A percentile compares a stretch with the other conserved stretches of the same genome.
Evolutionary conservation across 1,140 invertebrate genomes (phyloP).

Genomic region (Cepaea nemoralis): DNA sequence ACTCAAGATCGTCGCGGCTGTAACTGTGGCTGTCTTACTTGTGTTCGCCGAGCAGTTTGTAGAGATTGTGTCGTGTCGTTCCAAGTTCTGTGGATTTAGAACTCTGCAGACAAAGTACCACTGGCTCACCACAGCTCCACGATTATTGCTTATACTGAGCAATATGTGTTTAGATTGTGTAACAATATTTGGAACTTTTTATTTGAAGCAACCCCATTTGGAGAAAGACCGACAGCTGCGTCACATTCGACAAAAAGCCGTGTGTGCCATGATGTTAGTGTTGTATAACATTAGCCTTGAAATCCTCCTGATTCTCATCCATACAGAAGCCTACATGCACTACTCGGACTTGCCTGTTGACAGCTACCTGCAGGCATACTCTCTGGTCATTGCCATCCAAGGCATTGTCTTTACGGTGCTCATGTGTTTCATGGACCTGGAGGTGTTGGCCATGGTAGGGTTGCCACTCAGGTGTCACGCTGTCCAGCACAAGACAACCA

Average conservation of each 20-base stretch:
- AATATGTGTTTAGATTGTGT: slow-evolving; percentile 8
- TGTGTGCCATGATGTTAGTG: not conserved
- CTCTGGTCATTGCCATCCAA: not conserved
- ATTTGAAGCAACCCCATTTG: slow-evolving; percentile 16
- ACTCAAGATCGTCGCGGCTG: not conserved
- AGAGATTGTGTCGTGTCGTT: not conserved
- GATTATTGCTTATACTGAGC: not conserved
- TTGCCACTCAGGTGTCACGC: not conserved
- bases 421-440: slow-evolving; percentile 11
- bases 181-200: slow-evolving; percentile 16
- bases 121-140: slow-evolving; percentile 24
- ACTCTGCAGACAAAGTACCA: slow-evolving; percentile 16
- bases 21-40: not conserved
- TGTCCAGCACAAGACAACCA: not conserved
- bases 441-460: not conserved
- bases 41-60: not conserved
- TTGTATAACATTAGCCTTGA: slow-evolving; percentile 12
- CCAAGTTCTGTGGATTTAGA: slow-evolving; percentile 27
- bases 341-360: not conserved
- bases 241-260: not conserved
- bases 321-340: slow-evolving; percentile 5
- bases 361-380: not conserved
- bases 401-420: slow-evolving; percentile 19
- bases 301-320: slow-evolving; percentile 6
- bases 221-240: not conserved